Percentiles rank a stretch among this genome's conserved stretches.
Conservation (phyloP, 2,797 vertebrate genomes). For the Calcarius lapponicus region DNA sequence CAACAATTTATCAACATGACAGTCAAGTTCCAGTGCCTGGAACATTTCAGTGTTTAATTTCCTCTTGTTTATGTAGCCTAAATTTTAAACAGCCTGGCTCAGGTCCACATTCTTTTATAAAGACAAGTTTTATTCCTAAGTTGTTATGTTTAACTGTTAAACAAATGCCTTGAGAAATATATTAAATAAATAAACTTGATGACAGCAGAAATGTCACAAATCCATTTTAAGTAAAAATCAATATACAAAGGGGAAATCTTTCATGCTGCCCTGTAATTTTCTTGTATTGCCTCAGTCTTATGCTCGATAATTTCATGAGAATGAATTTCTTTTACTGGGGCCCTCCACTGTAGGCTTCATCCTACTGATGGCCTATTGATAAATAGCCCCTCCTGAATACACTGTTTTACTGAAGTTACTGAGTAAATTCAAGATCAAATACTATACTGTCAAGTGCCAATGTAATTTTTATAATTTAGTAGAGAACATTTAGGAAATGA, state of each 20-base stretch:
- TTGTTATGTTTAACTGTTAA: background rate
- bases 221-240: slow-evolving; percentile 17
- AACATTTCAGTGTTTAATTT: background rate
- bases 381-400: background rate
- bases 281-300: background rate
- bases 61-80: background rate
- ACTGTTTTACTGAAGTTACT: background rate
- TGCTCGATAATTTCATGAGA: background rate
- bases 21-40: background rate
- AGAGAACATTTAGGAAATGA: background rate
- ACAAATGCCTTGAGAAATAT: background rate
- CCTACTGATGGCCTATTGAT: background rate
- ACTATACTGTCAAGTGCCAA: background rate
- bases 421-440: background rate
- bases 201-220: background rate
- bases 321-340: background rate
- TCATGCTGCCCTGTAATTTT: background rate
- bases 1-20: background rate
- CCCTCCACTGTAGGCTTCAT: background rate
- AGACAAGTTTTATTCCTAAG: background rate
- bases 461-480: background rate
- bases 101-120: background rate
- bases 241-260: background rate
- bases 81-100: slow-evolving; percentile 4
- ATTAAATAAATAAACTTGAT: background rate